Base-by-base conservation (phyloP, 1,140 invertebrate species). In the Drosophila athabasca region DNA sequence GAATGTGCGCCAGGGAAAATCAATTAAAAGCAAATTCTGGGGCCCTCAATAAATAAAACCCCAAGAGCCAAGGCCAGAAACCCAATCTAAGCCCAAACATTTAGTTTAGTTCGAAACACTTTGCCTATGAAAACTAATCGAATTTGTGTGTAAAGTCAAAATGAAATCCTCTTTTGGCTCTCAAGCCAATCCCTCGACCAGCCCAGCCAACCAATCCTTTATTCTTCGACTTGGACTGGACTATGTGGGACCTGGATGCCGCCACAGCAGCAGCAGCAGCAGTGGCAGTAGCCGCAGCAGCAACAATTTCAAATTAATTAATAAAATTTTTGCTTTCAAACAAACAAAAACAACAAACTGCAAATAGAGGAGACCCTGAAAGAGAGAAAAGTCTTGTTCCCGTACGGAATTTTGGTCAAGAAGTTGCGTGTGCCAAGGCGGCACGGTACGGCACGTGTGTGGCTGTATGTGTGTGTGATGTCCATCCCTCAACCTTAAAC, bases 301-400 rank as follows among this genome's bases (percentile, higher is more conserved):
- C 46, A 75, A 68, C 51, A 45, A 81, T 78, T 75, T 75, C 50
- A 87, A 87, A 82, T 77, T 87, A 85, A 85, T 85, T 85, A 87
- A 87, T 77, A 87, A 81, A 77, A 85, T 85, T 62, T 77, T 54
- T 62, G 44, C 50, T 81, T 61, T 59, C 50, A 73, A 67, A 71
- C 59, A 48, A 52, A 57, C 49, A 79, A 61, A 79, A 61, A 62
- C 52, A 69, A 55, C 50, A 48, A 51, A 62, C 61, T 58, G 24
- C 54, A 74, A 59, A 72, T 49, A 53, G 54, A 51, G 62, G 54
- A 51, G 62, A 62, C 79, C 75, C 64, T 39, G 48, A 39, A 19
- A 19, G 48, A 39, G 48, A 39, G 48, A 59, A 68, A 62, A 64
- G 49, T 66, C 79, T 72, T 62, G 57, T 19, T 2, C 68, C 31